Evolutionary conservation across 2,113 vertebrate genomes (phyloP).

Genomic region (Donacobius atricapilla): DNA sequence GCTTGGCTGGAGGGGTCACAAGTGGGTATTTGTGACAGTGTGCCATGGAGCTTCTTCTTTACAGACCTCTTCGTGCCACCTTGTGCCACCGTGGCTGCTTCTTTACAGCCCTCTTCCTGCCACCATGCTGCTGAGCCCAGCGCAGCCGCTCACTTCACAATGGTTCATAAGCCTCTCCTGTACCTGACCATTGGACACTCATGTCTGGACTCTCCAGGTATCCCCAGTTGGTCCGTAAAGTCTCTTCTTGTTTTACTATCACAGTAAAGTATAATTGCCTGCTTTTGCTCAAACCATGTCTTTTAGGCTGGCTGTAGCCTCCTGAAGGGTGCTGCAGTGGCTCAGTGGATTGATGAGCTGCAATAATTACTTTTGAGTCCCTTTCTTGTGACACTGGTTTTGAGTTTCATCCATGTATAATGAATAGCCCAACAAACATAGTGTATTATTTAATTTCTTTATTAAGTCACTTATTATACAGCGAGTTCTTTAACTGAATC

Average conservation of each 20-base stretch:
- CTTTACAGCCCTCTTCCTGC: neutral
- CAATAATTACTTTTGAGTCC: neutral
- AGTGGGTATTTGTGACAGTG: accelerated
- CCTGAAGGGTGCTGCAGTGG: neutral
- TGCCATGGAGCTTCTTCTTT: neutral
- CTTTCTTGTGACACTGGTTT: neutral
- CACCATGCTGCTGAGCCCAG: accelerated
- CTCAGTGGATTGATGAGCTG: neutral
- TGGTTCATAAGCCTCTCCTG: neutral
- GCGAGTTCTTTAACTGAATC: neutral
- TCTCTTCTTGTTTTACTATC: neutral
- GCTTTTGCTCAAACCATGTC: neutral
- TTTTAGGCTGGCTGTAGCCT: neutral
- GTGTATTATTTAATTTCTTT: neutral
- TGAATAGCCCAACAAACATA: neutral
- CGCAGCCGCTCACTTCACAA: accelerated
- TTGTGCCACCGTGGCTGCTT: accelerated
- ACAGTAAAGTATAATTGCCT: neutral
- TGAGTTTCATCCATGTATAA: neutral
- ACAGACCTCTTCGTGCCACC: neutral
- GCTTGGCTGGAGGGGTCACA: neutral
- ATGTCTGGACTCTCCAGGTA: neutral
- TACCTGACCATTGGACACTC: neutral
- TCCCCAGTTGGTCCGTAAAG: accelerated
- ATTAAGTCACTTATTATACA: neutral